Conservation (phyloP, 2,797 vertebrate species). For the Parauchenoglanis punctatus region DNA sequence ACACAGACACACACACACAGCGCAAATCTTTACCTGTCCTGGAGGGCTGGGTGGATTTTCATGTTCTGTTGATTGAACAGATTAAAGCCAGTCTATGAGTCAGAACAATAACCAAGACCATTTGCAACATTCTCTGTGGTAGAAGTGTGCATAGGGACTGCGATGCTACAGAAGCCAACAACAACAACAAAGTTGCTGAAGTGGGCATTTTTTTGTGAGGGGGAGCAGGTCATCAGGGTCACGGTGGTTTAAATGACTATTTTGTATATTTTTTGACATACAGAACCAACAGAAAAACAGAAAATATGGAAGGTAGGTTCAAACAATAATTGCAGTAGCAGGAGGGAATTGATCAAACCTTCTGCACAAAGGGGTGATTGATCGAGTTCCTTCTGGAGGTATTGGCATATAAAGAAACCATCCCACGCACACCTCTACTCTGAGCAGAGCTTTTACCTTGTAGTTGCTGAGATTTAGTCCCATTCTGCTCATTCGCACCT, state of each 20-base stretch:
- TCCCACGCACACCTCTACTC: not conserved
- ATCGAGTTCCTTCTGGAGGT: too few relatives aligned
- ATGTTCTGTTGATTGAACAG: conserved; percentile 39
- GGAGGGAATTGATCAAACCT: not conserved
- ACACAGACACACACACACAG: not conserved
- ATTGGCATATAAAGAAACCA: not conserved
- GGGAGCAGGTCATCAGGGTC: not conserved
- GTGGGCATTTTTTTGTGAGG: not conserved
- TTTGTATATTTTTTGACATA: not conserved
- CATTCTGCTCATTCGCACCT: conserved; percentile 30
- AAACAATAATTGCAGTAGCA: not conserved
- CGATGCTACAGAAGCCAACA: not conserved
- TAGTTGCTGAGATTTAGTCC: conserved; percentile 35
- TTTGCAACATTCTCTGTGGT: not conserved
- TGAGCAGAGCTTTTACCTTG: conserved; percentile 54
- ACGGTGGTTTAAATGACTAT: not conserved
- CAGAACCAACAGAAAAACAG: not conserved
- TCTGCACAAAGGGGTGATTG: not conserved
- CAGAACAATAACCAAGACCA: not conserved
- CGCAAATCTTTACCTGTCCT: conserved; percentile 33
- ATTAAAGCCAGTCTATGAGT: conserved; percentile 18
- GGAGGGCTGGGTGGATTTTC: not conserved
- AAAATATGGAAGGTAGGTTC: not conserved
- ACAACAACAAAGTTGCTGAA: not conserved
- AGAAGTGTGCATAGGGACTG: not conserved